Evolutionary conservation across 2,888 invertebrate species (phyloP).

Genomic region (Lochmaea crataegi): DNA sequence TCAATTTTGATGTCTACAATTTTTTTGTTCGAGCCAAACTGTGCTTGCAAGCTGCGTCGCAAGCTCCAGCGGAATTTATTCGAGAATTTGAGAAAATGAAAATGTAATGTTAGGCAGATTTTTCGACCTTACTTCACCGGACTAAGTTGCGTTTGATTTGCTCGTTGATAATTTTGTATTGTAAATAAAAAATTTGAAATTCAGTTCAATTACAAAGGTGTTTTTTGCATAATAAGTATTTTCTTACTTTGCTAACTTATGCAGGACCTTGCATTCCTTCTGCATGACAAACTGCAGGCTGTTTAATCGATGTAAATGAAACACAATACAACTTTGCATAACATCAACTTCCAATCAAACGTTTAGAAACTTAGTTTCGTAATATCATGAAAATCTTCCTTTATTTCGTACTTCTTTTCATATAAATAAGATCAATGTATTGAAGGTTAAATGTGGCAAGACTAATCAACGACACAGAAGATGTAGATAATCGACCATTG

Average conservation of each 20-base stretch:
- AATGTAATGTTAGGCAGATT: too few relatives aligned
- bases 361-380: neutral
- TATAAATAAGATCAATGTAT: neutral
- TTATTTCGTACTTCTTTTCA: neutral
- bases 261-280: constrained; percentile 6
- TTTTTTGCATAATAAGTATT: neutral
- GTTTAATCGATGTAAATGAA: neutral
- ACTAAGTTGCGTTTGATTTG: too few relatives aligned
- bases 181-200: neutral
- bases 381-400: neutral
- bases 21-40: too few relatives aligned
- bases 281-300: neutral
- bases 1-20: too few relatives aligned
- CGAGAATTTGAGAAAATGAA: too few relatives aligned
- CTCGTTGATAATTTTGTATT: too few relatives aligned
- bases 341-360: neutral
- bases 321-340: neutral
- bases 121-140: too few relatives aligned
- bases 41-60: too few relatives aligned
- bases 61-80: too few relatives aligned
- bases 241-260: neutral
- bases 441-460: too few relatives aligned
- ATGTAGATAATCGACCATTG: too few relatives aligned
- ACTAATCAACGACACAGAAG: too few relatives aligned
- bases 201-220: neutral